Conservation (phyloP, 2,113 vertebrate species). For the Anguilla rostrata region DNA sequence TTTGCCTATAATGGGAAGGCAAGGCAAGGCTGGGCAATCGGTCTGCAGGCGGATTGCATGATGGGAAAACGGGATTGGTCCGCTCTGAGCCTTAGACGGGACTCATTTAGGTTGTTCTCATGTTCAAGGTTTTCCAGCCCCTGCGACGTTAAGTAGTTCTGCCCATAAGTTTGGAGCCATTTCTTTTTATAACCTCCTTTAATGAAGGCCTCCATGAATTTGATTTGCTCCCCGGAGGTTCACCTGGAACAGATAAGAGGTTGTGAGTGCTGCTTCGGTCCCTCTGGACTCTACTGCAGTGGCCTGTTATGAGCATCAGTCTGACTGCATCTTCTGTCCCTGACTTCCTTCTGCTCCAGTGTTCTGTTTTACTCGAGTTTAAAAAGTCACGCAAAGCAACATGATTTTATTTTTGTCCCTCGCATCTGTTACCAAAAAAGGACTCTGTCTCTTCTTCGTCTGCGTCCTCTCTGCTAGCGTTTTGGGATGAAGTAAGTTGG, state of each 20-base stretch:
- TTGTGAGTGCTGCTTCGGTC: not conserved
- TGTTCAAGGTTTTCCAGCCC: not conserved
- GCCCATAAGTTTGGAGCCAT: not conserved
- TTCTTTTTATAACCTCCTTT: not conserved
- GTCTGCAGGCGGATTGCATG: not conserved
- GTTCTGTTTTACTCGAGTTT: not conserved
- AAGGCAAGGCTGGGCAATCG: not conserved
- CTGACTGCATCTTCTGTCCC: not conserved
- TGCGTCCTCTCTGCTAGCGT: slow-evolving; percentile 74
- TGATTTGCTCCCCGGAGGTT: not conserved
- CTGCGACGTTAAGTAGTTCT: not conserved
- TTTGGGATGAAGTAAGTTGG: slow-evolving; percentile 79
- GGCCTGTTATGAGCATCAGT: not conserved
- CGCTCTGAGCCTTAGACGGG: not conserved
- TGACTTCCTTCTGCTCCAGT: not conserved
- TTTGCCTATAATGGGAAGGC: not conserved
- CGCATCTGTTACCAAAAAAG: slow-evolving; percentile 66
- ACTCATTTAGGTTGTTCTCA: not conserved
- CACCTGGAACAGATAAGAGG: not conserved
- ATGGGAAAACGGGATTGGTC: not conserved
- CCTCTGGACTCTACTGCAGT: not conserved
- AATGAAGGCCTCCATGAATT: not conserved
- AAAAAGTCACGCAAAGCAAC: slow-evolving; percentile 30
- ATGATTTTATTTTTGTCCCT: slow-evolving; percentile 60
- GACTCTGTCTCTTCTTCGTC: slow-evolving; percentile 74